phyloP scores from a whole-genome alignment of 1,140 invertebrate genomes.

The Drosophila paulistorum region DNA sequence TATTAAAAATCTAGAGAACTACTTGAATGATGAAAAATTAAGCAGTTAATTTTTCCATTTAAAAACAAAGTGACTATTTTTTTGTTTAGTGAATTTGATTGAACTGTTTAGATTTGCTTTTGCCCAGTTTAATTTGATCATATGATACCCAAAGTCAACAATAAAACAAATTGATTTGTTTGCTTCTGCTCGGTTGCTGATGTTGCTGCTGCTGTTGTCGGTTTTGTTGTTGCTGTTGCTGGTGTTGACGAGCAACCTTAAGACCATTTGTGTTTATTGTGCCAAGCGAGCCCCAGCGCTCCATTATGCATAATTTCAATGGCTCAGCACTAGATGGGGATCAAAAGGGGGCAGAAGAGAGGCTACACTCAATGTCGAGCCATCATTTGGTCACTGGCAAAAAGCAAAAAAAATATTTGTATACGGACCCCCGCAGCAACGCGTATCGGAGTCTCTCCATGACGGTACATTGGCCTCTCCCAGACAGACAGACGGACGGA shows the following conservation, averaged over 20 bases:
- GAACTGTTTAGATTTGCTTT: not conserved
- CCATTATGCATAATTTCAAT: constrained; percentile 70
- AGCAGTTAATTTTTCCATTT: not conserved
- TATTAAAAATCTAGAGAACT: not conserved
- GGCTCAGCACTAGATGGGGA: not conserved
- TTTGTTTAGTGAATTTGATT: not conserved
- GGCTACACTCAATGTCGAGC: constrained; percentile 16
- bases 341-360: not conserved
- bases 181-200: constrained; percentile 14
- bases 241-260: constrained; percentile 37
- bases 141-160: constrained; percentile 46
- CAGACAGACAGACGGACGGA: not conserved
- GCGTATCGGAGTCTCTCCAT: constrained; percentile 9
- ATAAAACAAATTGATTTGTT: constrained; percentile 65
- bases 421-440: not conserved
- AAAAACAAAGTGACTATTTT: too few relatives aligned
- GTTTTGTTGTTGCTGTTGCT: not conserved
- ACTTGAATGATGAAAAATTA: not conserved
- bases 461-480: constrained; percentile 22
- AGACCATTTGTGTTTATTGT: constrained; percentile 42
- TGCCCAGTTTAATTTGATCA: constrained; percentile 29
- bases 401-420: constrained; percentile 1
- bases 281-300: constrained; percentile 32
- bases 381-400: constrained; percentile 20
- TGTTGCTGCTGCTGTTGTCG: constrained; percentile 17